Base-by-base conservation (phyloP, 2,113 vertebrate genomes). In the Nothoprocta pentlandii region DNA sequence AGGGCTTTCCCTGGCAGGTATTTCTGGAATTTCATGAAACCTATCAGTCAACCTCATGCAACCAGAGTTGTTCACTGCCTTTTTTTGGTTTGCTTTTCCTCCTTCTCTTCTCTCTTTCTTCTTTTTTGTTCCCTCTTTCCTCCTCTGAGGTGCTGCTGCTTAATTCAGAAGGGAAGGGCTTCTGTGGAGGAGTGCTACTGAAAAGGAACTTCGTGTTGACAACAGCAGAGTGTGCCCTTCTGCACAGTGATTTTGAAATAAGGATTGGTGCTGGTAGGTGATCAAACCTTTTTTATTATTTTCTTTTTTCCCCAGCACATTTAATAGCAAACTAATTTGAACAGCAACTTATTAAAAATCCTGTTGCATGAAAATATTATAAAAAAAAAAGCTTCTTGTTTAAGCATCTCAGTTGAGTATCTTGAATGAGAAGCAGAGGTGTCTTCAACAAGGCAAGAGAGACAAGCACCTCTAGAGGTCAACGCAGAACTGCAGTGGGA, bases 1-100 rank as follows among this genome's bases (percentile, higher is more conserved):
- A 96, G 44, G 89, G 16, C 47, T 99, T 99, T 90, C 98, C 98
- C 19, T 99, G 99, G 99, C 98, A 99, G 99, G 99, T 99, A 96
- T 84, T 74, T 64, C 39, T 42, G 91, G 17, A 9, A 85, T 47
- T 44, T 34, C 13, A n/a, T 8, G 8, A 77, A 87, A 78, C 28
- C 13, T 25, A 71, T 13, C 32, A 9, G 53, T 69, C 10, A 49
- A 2, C 10, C 62, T 81, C 77, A 56, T 1, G 2, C 2, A 25
- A 49, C 44, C 3, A 78, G 47, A 2, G 13, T 17, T 28, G 32
- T 26, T 15, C 30, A 11, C 13, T 2, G 2, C 16, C 23, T 76
- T 73, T 73, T 59, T 15, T 44, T 44, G 42, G 42, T 44, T 44
- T 44, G 42, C 49, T 49, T 49, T 49, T 49, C 22, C 21, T 49